A percentile compares a stretch with the other conserved stretches of the same genome.
These are phyloP conservation scores for Microcebus jonahi DNA, from an alignment of 2,113 vertebrate genomes.

Conservation along the genomic window DNA sequence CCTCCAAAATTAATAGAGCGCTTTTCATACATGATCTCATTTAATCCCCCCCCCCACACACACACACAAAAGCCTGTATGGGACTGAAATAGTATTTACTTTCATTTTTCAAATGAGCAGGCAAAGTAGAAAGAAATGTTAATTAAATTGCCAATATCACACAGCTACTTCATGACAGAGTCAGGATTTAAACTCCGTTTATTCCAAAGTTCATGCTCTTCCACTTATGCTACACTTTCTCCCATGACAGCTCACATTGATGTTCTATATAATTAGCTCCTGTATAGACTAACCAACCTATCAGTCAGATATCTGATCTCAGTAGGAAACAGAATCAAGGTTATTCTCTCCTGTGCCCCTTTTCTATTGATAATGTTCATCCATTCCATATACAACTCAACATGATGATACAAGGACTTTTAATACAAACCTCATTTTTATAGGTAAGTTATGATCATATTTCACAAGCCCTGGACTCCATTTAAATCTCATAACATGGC, in stretches of 20 bases:
- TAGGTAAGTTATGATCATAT: neutral
- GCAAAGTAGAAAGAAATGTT: neutral
- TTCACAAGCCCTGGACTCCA: neutral
- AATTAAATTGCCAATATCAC: neutral
- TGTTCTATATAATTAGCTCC: neutral
- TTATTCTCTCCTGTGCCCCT: accelerated
- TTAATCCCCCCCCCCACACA: neutral
- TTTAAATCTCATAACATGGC: neutral
- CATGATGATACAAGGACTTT: neutral
- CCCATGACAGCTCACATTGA: neutral
- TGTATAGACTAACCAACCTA: neutral
- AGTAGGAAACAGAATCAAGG: neutral
- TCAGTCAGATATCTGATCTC: neutral
- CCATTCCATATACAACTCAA: neutral
- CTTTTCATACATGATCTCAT: neutral
- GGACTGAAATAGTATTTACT: neutral
- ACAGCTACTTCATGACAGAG: neutral
- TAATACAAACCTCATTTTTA: neutral
- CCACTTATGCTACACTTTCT: neutral
- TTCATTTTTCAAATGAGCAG: neutral
- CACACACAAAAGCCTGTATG: neutral
- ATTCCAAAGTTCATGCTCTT: neutral
- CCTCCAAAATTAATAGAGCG: neutral
- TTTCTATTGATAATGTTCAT: neutral
- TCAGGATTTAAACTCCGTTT: neutral